Percentiles rank a stretch among this genome's conserved stretches.
phyloP scores from a whole-genome alignment of 2,113 vertebrate species.

The Zeus faber region DNA sequence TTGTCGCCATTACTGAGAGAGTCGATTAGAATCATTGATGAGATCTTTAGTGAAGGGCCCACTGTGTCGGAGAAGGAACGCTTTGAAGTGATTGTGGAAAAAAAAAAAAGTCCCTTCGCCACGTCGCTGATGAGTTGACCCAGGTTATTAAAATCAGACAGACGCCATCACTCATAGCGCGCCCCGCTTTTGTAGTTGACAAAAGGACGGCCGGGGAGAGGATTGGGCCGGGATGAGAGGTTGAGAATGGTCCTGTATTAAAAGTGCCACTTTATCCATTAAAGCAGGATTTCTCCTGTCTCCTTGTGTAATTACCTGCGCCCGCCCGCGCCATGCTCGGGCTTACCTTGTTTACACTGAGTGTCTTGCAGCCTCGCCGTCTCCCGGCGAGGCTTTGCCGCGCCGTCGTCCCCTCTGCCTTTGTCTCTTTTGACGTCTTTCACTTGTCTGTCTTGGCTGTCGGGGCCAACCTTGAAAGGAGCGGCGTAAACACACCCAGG shows the following conservation, averaged over 20 bases:
- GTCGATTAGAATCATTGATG: constrained; percentile 67
- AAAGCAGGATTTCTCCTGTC: constrained; percentile 67
- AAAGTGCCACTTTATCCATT: constrained; percentile 74
- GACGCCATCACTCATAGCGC: constrained; percentile 61
- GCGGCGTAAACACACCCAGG: constrained; percentile 59
- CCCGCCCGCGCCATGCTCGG: constrained; percentile 56
- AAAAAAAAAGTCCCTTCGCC: too few species aligned
- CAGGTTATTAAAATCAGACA: constrained; percentile 63
- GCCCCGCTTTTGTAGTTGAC: constrained; percentile 56
- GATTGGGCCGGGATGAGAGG: constrained; percentile 68
- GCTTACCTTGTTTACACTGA: constrained; percentile 78
- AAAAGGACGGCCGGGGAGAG: constrained; percentile 54
- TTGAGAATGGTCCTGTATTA: constrained; percentile 62
- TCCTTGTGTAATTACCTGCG: constrained; percentile 73
- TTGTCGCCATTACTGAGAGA: constrained; percentile 65
- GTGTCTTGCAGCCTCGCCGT: constrained; percentile 58
- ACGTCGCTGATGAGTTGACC: constrained; percentile 64
- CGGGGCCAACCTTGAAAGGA: constrained; percentile 68
- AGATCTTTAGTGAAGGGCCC: constrained; percentile 64
- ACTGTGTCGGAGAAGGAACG: constrained; percentile 35
- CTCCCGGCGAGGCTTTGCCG: constrained; percentile 61
- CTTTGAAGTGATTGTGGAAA: constrained; percentile 70
- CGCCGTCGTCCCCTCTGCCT: constrained; percentile 60
- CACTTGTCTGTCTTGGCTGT: constrained; percentile 63
- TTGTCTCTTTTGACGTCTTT: constrained; percentile 68